These are phyloP conservation scores for Spisula subtruncata DNA, from an alignment of 2,888 invertebrate species.

Conservation along the genomic window DNA sequence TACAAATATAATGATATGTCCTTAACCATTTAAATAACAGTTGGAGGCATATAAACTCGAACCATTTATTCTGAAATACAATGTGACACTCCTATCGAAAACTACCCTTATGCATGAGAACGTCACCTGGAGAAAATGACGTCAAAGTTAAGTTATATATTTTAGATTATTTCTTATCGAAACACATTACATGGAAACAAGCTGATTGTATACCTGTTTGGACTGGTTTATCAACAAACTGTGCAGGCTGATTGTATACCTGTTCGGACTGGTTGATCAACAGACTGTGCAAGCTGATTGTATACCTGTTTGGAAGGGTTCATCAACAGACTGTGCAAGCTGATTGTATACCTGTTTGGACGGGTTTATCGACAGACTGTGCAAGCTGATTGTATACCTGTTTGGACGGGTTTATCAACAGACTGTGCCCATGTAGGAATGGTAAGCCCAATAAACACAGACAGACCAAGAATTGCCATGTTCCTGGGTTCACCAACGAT, in stretches of 20 bases:
- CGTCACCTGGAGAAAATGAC: too few species aligned
- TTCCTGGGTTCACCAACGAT: conserved; percentile 89
- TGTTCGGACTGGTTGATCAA: not conserved
- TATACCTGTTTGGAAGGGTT: not conserved
- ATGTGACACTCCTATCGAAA: too few species aligned
- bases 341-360: conserved; percentile 59
- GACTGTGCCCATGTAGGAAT: conserved; percentile 76
- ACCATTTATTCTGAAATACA: too few species aligned
- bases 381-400: not conserved
- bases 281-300: not conserved
- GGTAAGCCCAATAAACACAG: conserved; percentile 94
- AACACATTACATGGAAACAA: too few species aligned
- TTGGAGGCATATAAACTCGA: too few species aligned
- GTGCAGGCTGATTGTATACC: not conserved
- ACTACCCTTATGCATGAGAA: too few species aligned
- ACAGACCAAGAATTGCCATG: conserved; percentile 94
- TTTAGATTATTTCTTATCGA: too few species aligned
- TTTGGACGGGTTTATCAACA: conserved; percentile 3
- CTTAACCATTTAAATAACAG: not conserved
- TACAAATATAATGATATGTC: not conserved
- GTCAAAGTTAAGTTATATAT: too few species aligned
- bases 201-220: too few species aligned
- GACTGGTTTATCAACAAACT: too few species aligned
- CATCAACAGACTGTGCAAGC: not conserved
- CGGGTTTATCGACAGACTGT: conserved; percentile 29